Evolutionary conservation across 2,797 vertebrate species (phyloP).

Genomic region (Tapera naevia): DNA sequence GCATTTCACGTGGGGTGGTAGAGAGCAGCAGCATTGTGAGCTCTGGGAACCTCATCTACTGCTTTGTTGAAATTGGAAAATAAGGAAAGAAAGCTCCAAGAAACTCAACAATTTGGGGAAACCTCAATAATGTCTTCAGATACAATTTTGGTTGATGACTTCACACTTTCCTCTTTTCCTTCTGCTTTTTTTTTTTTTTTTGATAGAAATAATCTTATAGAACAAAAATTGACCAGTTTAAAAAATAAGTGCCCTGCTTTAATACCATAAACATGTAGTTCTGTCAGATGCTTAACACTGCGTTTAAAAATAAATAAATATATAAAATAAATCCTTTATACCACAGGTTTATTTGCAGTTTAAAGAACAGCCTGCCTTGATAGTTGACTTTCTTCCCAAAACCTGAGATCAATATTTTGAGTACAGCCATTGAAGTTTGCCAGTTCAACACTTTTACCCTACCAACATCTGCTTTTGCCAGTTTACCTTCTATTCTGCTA

Average conservation of each 20-base stretch:
- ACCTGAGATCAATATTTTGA: fast-evolving
- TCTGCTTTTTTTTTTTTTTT: background rate
- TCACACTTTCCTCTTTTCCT: background rate
- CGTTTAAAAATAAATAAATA: background rate
- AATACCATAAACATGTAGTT: background rate
- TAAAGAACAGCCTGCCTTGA: background rate
- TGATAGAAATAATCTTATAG: background rate
- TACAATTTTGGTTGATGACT: background rate
- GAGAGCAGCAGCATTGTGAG: background rate
- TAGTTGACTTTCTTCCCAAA: background rate
- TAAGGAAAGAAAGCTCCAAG: background rate
- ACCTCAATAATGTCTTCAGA: background rate
- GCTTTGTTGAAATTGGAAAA: background rate
- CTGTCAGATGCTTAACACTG: background rate
- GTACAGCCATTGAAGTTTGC: background rate
- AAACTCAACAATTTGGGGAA: background rate
- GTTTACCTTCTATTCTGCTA: background rate
- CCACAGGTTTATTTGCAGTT: background rate
- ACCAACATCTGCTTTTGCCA: background rate
- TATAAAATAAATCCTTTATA: background rate
- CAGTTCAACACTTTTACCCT: background rate
- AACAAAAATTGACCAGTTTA: background rate
- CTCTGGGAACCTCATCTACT: background rate
- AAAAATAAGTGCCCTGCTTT: background rate
- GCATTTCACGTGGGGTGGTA: background rate